phyloP scores from a whole-genome alignment of 2,888 invertebrate genomes.

The Scelioninae gen. 2 region DNA sequence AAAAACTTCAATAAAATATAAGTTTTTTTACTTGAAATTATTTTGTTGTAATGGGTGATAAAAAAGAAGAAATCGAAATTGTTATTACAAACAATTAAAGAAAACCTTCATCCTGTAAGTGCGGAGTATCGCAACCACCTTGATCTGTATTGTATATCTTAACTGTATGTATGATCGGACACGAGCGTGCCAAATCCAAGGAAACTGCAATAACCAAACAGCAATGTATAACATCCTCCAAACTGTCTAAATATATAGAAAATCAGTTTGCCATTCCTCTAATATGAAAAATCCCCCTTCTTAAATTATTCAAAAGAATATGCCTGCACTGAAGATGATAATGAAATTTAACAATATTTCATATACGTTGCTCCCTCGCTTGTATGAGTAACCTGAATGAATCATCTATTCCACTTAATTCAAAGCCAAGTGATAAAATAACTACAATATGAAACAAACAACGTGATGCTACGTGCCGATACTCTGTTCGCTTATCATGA shows the following conservation, averaged over 20 bases:
- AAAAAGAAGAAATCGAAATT: too few species aligned
- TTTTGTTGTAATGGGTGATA: too few species aligned
- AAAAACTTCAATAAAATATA: too few species aligned
- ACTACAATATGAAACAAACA: conserved; percentile 27
- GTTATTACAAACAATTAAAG: too few species aligned
- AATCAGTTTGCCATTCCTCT: conserved; percentile 8
- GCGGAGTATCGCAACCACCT: conserved; percentile 12
- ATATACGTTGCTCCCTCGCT: conserved; percentile 7
- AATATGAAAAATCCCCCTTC: conserved; percentile 4
- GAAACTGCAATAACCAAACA: conserved; percentile 60
- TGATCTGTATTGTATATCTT: conserved; percentile 27
- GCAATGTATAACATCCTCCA: conserved; percentile 53
- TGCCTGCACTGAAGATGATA: conserved; percentile 35
- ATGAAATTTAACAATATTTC: conserved; percentile 29
- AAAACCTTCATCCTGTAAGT: not conserved
- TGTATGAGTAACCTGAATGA: conserved; percentile 28
- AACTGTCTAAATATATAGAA: conserved; percentile 5
- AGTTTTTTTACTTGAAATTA: too few species aligned
- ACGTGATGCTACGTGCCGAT: conserved; percentile 39
- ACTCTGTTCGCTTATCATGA: conserved; percentile 27
- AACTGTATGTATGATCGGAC: conserved; percentile 35
- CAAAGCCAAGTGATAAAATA: conserved; percentile 28
- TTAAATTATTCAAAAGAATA: not conserved
- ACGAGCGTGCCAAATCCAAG: conserved; percentile 33
- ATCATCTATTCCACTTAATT: conserved; percentile 28